Evolutionary conservation across 1,140 invertebrate species (phyloP).

Genomic region (Monochamus saltuarius): DNA sequence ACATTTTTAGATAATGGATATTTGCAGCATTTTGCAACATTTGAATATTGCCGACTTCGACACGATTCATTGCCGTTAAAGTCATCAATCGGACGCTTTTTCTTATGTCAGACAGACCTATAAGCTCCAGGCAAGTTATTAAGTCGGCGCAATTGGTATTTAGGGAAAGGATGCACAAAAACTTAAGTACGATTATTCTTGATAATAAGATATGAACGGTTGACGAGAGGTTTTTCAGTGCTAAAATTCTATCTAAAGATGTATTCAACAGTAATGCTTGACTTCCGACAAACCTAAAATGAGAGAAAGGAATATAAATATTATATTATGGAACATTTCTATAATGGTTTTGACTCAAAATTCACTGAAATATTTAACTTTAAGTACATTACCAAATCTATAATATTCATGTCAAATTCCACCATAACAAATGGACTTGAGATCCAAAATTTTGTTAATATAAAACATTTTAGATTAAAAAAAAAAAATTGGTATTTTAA

Average conservation of each 20-base stretch:
- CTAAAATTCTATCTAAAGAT: conserved; percentile 55
- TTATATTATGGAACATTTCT: no score
- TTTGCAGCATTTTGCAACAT: conserved; percentile 28
- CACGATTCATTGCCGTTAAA: conserved; percentile 59
- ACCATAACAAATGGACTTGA: no score
- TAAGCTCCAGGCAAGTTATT: conserved; percentile 57
- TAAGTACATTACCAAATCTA: no score
- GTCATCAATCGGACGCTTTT: conserved; percentile 66
- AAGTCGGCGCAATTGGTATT: conserved; percentile 55
- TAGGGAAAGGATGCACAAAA: conserved; percentile 58
- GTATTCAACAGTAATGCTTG: conserved; percentile 55
- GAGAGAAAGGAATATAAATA: no score
- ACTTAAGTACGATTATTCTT: conserved; percentile 58
- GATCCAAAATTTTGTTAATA: no score
- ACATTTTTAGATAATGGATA: conserved; percentile 34
- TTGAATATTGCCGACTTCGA: conserved; percentile 47
- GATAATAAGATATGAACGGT: conserved; percentile 60
- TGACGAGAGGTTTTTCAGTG: conserved; percentile 55
- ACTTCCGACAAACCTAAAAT: conserved; percentile 50
- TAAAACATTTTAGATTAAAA: no score
- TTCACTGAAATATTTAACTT: no score
- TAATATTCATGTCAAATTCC: no score
- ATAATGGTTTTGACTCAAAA: no score
- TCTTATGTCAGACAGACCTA: conserved; percentile 62
- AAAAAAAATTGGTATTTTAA: no score